phyloP scores from a whole-genome alignment of 2,888 invertebrate species.

The Augiades crinisus region DNA sequence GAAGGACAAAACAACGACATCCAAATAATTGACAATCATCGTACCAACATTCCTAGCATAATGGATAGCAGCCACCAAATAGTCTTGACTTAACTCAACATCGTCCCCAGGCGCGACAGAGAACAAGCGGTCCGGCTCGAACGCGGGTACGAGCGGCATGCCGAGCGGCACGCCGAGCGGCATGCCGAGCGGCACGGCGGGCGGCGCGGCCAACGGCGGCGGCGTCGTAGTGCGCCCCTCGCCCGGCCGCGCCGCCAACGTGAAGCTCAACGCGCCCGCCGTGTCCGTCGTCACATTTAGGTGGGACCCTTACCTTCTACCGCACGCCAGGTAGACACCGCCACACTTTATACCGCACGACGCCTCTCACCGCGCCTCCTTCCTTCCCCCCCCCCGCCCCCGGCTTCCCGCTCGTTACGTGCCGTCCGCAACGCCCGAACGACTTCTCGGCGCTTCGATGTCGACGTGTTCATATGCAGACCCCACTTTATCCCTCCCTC shows the following conservation, averaged over 20 bases:
- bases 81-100: no score
- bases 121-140: conserved; percentile 41
- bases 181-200: conserved; percentile 40
- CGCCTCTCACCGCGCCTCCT: no score
- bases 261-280: conserved; percentile 84
- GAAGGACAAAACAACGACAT: no score
- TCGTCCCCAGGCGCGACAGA: conserved; percentile 10
- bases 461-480: no score
- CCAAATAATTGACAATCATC: no score
- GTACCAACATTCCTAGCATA: no score
- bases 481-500: not conserved
- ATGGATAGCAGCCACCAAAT: no score
- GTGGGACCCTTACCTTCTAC: conserved; percentile 87
- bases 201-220: conserved; percentile 42
- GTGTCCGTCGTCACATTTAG: conserved; percentile 96
- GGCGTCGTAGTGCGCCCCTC: conserved; percentile 50
- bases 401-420: not conserved
- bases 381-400: conserved; percentile 38
- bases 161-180: conserved; percentile 45
- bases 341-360: conserved; percentile 51
- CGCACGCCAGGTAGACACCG: conserved; percentile 85
- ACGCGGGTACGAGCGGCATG: conserved; percentile 46
- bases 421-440: not conserved
- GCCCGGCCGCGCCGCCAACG: conserved; percentile 71
- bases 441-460: not conserved